A percentile compares a stretch with the other conserved stretches of the same genome.
Conservation (phyloP, 2,113 vertebrate species). For the Leptosomus discolor region DNA sequence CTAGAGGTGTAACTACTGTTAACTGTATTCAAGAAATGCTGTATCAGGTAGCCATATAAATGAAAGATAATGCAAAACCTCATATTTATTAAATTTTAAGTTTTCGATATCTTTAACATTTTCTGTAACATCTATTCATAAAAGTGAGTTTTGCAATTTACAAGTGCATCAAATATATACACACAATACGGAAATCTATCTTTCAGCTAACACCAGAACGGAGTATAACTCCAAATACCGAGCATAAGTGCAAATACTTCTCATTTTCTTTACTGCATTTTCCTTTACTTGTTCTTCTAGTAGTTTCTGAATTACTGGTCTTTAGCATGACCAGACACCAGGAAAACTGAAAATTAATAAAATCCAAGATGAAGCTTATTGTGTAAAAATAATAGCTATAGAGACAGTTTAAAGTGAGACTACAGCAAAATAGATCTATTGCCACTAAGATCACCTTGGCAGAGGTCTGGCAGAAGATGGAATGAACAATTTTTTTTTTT, state of each 20-base stretch:
- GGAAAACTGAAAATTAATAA: neutral
- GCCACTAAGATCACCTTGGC: neutral
- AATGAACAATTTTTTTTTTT: neutral
- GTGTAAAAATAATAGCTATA: neutral
- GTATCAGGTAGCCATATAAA: neutral
- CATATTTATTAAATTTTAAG: neutral
- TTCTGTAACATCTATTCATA: neutral
- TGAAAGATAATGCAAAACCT: neutral
- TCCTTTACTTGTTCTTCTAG: neutral
- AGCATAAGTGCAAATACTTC: neutral
- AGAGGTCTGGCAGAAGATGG: neutral
- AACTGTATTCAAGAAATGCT: neutral
- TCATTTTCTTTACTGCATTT: neutral
- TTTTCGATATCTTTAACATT: neutral
- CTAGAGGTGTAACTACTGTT: neutral
- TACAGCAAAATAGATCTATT: neutral
- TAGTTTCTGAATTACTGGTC: neutral
- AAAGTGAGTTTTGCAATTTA: neutral
- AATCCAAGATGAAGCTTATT: neutral
- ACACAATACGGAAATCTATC: neutral
- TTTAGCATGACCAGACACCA: neutral
- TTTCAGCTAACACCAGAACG: neutral
- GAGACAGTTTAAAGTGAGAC: neutral
- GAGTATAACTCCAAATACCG: fast-evolving
- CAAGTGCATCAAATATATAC: neutral